These are phyloP conservation scores for Eonycteris spelaea DNA, from an alignment of 2,113 vertebrate species.

Conservation along the genomic window DNA sequence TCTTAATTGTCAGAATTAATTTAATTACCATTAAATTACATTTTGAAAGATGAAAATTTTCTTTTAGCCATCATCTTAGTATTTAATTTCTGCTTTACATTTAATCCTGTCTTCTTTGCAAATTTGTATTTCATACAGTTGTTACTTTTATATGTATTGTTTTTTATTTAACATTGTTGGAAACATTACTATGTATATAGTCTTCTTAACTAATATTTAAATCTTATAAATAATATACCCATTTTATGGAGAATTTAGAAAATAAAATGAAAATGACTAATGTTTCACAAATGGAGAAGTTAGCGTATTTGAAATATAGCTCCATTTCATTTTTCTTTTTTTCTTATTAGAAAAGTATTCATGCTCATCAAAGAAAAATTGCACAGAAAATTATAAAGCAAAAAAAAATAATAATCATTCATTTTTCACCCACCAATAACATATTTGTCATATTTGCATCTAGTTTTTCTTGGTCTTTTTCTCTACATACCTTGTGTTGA, in stretches of 20 bases:
- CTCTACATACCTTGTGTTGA: not conserved
- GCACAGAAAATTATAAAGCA: not conserved
- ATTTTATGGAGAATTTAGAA: not conserved
- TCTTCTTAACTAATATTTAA: not conserved
- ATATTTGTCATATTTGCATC: not conserved
- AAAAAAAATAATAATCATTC: not conserved
- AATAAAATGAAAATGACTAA: slow-evolving; percentile 9
- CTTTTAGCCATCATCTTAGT: not conserved
- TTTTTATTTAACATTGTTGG: not conserved
- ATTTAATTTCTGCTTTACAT: slow-evolving; percentile 35
- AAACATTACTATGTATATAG: not conserved
- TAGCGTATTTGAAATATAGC: not conserved
- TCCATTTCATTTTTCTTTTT: not conserved
- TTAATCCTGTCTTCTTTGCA: slow-evolving; percentile 1
- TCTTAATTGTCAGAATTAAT: too few relatives aligned
- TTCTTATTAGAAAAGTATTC: slow-evolving; percentile 2
- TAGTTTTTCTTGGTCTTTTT: not conserved
- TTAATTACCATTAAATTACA: not conserved
- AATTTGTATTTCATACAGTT: slow-evolving; percentile 3
- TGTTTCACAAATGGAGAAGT: slow-evolving; percentile 14
- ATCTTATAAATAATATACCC: not conserved
- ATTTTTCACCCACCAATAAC: not conserved
- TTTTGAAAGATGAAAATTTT: slow-evolving; percentile 27
- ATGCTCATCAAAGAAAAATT: not conserved
- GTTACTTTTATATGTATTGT: not conserved